phyloP scores from a whole-genome alignment of 2,113 vertebrate genomes.

The Campylorhamphus procurvoides region DNA sequence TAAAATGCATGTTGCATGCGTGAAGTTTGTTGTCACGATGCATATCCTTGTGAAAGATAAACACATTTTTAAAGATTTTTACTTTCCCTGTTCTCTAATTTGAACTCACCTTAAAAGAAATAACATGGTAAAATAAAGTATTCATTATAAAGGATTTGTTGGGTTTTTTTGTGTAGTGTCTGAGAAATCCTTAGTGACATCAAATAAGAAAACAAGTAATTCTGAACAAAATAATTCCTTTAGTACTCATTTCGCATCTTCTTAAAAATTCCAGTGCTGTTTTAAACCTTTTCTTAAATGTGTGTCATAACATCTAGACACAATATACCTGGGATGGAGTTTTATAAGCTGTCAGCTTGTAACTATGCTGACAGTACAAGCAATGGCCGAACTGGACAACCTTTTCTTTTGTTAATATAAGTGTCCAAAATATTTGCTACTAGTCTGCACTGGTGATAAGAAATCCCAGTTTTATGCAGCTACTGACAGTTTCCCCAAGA shows the following conservation, averaged over 20 bases:
- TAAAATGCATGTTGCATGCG: not conserved
- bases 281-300: not conserved
- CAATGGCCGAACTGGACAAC: not conserved
- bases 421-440: not conserved
- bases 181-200: not conserved
- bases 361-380: not conserved
- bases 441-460: not conserved
- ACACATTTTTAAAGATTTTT: not conserved
- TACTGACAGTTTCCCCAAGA: not conserved
- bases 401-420: not conserved
- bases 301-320: not conserved
- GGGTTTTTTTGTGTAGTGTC: not conserved
- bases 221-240: not conserved
- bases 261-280: not conserved
- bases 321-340: not conserved
- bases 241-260: not conserved
- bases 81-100: not conserved
- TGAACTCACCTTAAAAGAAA: not conserved
- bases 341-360: not conserved
- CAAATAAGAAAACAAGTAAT: not conserved
- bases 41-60: not conserved
- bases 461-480: not conserved
- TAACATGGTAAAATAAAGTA: not conserved
- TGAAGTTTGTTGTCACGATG: not conserved
- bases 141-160: not conserved